These are phyloP conservation scores for Austrolebias charrua DNA, from an alignment of 2,797 vertebrate species.

Conservation along the genomic window DNA sequence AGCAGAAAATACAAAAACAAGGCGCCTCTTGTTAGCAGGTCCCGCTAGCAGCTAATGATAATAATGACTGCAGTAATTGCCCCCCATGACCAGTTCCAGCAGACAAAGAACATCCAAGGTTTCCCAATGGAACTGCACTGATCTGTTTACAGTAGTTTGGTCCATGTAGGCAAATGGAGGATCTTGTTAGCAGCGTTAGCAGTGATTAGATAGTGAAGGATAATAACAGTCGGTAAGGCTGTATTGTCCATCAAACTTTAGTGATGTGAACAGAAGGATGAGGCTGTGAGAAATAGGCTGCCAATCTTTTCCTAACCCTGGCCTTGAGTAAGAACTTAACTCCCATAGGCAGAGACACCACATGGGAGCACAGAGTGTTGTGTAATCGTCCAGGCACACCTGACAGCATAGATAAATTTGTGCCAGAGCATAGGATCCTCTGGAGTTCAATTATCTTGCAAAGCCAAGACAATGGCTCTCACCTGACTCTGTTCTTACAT, in stretches of 20 bases:
- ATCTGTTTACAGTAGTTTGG: too few relatives aligned
- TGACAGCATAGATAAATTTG: slow-evolving; percentile 69
- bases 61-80: too few relatives aligned
- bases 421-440: slow-evolving; percentile 68
- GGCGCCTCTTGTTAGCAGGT: too few relatives aligned
- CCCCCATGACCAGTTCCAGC: too few relatives aligned
- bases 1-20: too few relatives aligned
- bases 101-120: too few relatives aligned
- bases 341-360: slow-evolving; percentile 56
- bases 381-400: slow-evolving; percentile 72
- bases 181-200: too few relatives aligned
- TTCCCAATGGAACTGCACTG: too few relatives aligned
- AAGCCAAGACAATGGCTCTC: slow-evolving; percentile 60
- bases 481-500: slow-evolving; percentile 21
- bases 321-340: slow-evolving; percentile 55
- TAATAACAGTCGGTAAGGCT: slow-evolving; percentile 32
- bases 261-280: slow-evolving; percentile 35
- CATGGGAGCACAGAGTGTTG: slow-evolving; percentile 62
- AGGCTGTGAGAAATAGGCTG: slow-evolving; percentile 53
- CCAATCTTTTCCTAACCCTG: slow-evolving; percentile 50
- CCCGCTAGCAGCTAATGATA: too few relatives aligned
- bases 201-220: too few relatives aligned
- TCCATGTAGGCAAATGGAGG: too few relatives aligned
- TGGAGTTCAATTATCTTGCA: slow-evolving; percentile 57
- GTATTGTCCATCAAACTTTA: slow-evolving; percentile 51